Percentiles rank a stretch among this genome's conserved stretches.
These are phyloP conservation scores for Sula dactylatra DNA, from an alignment of 2,113 vertebrate species.

Conservation along the genomic window DNA sequence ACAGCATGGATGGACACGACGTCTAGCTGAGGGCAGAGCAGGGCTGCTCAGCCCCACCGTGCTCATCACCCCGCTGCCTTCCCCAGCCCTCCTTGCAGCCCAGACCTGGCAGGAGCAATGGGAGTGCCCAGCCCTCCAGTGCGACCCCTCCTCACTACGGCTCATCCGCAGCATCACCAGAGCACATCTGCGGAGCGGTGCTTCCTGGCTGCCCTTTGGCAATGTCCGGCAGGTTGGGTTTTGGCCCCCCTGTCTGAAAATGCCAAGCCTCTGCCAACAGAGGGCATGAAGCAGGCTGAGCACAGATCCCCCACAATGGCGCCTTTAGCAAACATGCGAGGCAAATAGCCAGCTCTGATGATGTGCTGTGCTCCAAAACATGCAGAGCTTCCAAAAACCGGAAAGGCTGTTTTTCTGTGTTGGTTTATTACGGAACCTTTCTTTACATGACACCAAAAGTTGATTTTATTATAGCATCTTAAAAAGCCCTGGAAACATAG, in stretches of 20 bases:
- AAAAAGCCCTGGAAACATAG: not conserved
- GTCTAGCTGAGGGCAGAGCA: not conserved
- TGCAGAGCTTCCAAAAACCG: not conserved
- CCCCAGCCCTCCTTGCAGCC: not conserved
- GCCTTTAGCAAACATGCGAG: not conserved
- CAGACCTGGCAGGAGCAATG: not conserved
- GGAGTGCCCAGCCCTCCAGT: not conserved
- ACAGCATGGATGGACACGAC: rapidly evolving
- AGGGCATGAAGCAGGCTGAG: not conserved
- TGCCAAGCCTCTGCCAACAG: not conserved
- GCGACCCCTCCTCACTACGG: rapidly evolving
- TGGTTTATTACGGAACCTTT: not conserved
- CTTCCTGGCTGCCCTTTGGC: not conserved
- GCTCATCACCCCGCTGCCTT: not conserved
- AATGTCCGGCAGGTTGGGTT: not conserved
- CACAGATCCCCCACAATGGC: not conserved
- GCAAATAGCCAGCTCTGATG: not conserved
- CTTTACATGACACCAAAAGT: not conserved
- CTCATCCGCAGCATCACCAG: rapidly evolving
- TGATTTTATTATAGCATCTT: not conserved
- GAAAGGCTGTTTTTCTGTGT: not conserved
- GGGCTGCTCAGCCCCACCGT: not conserved
- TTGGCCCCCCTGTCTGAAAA: not conserved
- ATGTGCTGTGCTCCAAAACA: not conserved
- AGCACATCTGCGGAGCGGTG: rapidly evolving